A percentile compares a stretch with the other conserved stretches of the same genome.
Evolutionary conservation across 2,888 invertebrate species (phyloP).

Genomic region (Cheilosia vernalis): DNA sequence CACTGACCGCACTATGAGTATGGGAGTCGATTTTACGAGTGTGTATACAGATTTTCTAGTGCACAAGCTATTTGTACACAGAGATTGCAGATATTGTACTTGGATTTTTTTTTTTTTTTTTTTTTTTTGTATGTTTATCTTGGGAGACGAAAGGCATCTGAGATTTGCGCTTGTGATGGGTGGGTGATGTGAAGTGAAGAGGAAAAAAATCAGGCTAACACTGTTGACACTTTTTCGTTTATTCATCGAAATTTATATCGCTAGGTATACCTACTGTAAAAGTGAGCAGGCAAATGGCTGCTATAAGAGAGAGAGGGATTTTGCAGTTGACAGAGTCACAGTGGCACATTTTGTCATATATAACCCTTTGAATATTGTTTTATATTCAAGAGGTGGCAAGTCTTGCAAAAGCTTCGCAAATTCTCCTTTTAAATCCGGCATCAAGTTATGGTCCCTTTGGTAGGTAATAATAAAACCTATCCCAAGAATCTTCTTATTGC

Average conservation of each 20-base stretch:
- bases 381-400: no score
- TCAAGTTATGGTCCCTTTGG: no score
- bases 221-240: constrained; percentile 2
- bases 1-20: constrained; percentile 60
- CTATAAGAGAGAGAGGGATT: no score
- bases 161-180: constrained; percentile 28
- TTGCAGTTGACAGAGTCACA: no score
- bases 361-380: no score
- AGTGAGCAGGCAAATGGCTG: no score
- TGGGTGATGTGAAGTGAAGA: not conserved
- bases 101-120: not conserved
- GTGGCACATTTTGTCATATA: no score
- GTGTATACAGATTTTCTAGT: constrained; percentile 25
- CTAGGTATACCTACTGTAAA: no score
- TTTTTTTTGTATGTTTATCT: constrained; percentile 27
- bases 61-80: not conserved
- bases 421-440: no score
- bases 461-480: no score
- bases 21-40: constrained; percentile 14
- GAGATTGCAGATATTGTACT: not conserved
- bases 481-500: no score
- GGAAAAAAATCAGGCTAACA: not conserved
- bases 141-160: constrained; percentile 28
- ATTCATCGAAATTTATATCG: not conserved
- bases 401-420: no score